These are phyloP conservation scores for Elgonia sp. DNA, from an alignment of 2,888 invertebrate genomes.

Conservation along the genomic window DNA sequence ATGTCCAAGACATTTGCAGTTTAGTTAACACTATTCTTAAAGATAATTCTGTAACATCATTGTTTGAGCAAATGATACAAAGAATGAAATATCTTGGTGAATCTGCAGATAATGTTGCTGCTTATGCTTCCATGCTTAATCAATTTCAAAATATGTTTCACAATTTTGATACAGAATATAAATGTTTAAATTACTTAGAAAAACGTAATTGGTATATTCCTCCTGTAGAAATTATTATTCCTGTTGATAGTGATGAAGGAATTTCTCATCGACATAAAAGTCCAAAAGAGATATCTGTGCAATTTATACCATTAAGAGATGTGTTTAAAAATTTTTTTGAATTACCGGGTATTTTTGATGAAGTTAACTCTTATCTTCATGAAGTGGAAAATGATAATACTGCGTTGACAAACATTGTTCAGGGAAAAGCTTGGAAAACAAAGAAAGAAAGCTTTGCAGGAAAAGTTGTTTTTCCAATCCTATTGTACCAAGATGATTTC, in stretches of 20 bases:
- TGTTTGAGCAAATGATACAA: too few relatives aligned
- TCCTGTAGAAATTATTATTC: too few relatives aligned
- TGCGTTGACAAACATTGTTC: conserved; percentile 16
- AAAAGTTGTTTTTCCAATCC: conserved; percentile 5
- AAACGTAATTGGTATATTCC: too few relatives aligned
- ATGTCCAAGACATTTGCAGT: too few relatives aligned
- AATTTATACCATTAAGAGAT: conserved; percentile 52
- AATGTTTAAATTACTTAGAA: not conserved
- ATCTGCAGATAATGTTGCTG: too few relatives aligned
- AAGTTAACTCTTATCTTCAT: conserved; percentile 28
- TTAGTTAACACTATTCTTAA: too few relatives aligned
- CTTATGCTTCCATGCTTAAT: too few relatives aligned
- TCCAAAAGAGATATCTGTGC: conserved; percentile 9
- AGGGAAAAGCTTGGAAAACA: not conserved
- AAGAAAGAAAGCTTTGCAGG: not conserved
- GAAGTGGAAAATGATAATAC: conserved; percentile 1
- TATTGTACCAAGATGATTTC: conserved; percentile 13
- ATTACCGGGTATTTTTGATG: conserved; percentile 58
- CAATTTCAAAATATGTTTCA: not conserved
- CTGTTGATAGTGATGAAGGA: too few relatives aligned
- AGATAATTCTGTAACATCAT: too few relatives aligned
- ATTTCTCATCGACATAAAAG: too few relatives aligned
- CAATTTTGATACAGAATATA: not conserved
- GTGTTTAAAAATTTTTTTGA: conserved; percentile 67
- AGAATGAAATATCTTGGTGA: too few relatives aligned